Conservation (phyloP, 2,888 invertebrate species). For the Minunthozetes semirufus region DNA sequence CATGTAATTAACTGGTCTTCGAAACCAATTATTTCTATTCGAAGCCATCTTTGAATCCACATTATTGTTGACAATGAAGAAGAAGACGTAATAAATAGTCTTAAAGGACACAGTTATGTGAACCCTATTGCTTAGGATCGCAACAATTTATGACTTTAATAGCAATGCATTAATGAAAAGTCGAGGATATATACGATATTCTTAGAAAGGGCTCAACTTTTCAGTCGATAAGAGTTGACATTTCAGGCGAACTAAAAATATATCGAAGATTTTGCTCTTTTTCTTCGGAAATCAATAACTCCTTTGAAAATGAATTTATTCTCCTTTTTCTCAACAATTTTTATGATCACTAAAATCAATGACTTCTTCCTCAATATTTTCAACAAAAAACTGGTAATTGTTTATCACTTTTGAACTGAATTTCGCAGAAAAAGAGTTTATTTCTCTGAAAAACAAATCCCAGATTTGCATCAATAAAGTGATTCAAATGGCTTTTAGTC, state of each 20-base stretch:
- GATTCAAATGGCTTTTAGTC: too few relatives aligned
- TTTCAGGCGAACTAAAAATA: not conserved
- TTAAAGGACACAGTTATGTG: not conserved
- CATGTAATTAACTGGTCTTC: too few relatives aligned
- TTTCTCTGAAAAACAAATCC: too few relatives aligned
- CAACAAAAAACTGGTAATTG: too few relatives aligned
- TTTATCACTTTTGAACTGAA: too few relatives aligned
- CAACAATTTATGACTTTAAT: not conserved
- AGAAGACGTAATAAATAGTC: not conserved
- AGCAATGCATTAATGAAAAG: not conserved
- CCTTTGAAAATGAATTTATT: not conserved
- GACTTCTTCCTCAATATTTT: too few relatives aligned
- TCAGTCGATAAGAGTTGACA: conserved; percentile 8
- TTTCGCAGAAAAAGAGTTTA: too few relatives aligned
- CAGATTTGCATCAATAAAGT: too few relatives aligned
- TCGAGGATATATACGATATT: not conserved
- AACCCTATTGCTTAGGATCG: not conserved
- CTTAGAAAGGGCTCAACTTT: not conserved
- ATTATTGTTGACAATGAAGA: not conserved
- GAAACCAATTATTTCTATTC: too few relatives aligned
- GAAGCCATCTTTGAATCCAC: not conserved
- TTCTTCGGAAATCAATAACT: conserved; percentile 3
- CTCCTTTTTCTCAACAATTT: not conserved
- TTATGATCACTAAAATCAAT: not conserved
- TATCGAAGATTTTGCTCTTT: not conserved